Base-by-base conservation (phyloP, 1,140 invertebrate genomes). In the Brachionus paranguensis region DNA sequence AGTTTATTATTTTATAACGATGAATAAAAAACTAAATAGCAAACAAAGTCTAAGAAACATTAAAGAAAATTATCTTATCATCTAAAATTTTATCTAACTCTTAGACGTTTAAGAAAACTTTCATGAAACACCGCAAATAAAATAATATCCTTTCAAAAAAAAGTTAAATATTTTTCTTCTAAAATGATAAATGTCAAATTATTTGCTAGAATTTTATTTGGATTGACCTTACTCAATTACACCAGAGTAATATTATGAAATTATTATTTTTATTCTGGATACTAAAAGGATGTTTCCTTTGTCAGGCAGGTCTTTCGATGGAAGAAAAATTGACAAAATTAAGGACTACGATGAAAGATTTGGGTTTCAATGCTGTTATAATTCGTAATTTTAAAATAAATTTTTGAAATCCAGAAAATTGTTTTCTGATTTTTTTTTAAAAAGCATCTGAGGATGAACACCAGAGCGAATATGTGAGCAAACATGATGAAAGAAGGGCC, bases 401-500 rank as follows among this genome's bases (percentile, higher is more conserved):
- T 47, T 78, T 47, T 12, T 14, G 8, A 20, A 47, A 43, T 4
- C 45, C n/a, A 1, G 3, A 74, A 74, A 41, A 74, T 3, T 43
- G 24, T 43, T 17, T 74, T 74, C 3, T 2, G 47, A 0, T 47
- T 24, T n/a, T 14, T 27, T 47, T 50, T n/a, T n/a, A n/a, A n/a
- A 20, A 17, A 68, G 55, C 41, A 24, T 83, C 79, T 47, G 60
- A 83, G 20, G 79, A 83, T 37, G 79, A 83, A 14, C 79, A 83
- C 47, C 55, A 68, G 17, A 83, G 79, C 17, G 79, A 83, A 83
- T 83, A 83, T 72, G 79, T 83, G 0, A 33, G 24, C 41, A 14
- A 53, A 68, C 43, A 83, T 72, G 79, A 83, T 83, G 47, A 83
- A 83, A 50, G 79, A 47, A 65, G 68, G 24, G 60, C 60, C n/a